These are phyloP conservation scores for Microcaecilia unicolor DNA, from an alignment of 2,797 vertebrate species.

Conservation along the genomic window DNA sequence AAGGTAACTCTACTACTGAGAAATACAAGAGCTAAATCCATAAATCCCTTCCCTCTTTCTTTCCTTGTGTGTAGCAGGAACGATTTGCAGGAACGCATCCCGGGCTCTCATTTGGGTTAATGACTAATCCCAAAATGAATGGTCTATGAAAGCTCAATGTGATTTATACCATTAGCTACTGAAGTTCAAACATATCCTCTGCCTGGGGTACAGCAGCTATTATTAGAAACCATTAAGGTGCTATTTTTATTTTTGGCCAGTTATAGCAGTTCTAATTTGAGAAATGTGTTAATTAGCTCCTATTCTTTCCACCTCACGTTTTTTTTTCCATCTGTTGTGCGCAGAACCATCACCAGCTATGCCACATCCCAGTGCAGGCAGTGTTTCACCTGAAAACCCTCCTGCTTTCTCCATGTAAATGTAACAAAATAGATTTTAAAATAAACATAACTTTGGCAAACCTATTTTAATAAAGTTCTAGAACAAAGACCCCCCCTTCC, in stretches of 20 bases:
- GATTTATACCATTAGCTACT: slow-evolving; percentile 15
- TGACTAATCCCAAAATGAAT: slow-evolving; percentile 18
- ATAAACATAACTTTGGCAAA: slow-evolving; percentile 9
- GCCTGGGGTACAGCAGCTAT: slow-evolving; percentile 33
- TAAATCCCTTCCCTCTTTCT: too few relatives aligned
- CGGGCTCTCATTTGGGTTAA: slow-evolving; percentile 18
- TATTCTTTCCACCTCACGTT: background rate
- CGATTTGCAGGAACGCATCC: too few relatives aligned
- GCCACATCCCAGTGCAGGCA: too few relatives aligned
- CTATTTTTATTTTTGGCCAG: slow-evolving; percentile 47
- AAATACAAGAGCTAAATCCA: too few relatives aligned
- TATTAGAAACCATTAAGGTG: slow-evolving; percentile 46
- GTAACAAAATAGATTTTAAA: slow-evolving; percentile 13
- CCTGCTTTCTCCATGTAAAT: background rate
- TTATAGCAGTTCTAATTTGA: slow-evolving; percentile 48
- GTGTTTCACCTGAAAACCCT: slow-evolving; percentile 9
- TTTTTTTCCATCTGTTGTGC: too few relatives aligned
- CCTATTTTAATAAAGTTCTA: too few relatives aligned
- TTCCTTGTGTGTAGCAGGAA: too few relatives aligned
- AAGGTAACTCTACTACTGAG: too few relatives aligned
- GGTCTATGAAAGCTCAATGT: slow-evolving; percentile 8
- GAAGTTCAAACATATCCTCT: slow-evolving; percentile 25
- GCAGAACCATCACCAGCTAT: too few relatives aligned
- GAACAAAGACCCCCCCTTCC: too few relatives aligned
- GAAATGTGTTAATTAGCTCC: slow-evolving; percentile 42